Percentiles rank a stretch among this genome's conserved stretches.
These are phyloP conservation scores for Cyprinodon brontotheroides DNA, from an alignment of 2,113 vertebrate genomes.

Conservation along the genomic window DNA sequence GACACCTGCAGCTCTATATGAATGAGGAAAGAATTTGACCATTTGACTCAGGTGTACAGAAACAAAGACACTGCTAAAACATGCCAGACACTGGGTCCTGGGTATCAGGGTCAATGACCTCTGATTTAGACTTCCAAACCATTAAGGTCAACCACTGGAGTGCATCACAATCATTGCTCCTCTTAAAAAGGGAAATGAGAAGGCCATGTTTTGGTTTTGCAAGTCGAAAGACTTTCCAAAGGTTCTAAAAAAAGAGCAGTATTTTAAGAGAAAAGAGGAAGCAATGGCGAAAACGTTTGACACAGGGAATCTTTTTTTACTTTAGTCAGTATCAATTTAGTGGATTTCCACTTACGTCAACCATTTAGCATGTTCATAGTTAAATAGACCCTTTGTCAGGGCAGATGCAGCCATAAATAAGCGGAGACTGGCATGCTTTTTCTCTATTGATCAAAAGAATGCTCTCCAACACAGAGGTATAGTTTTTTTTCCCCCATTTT, in stretches of 20 bases:
- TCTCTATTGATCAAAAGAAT: neutral
- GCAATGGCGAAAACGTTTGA: conserved; percentile 51
- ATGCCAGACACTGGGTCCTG: no score
- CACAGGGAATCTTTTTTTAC: conserved; percentile 50
- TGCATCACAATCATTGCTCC: conserved; percentile 24
- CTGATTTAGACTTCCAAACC: conserved; percentile 17
- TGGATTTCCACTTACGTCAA: conserved; percentile 33
- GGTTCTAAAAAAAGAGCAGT: conserved; percentile 59
- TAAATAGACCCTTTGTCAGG: conserved; percentile 1
- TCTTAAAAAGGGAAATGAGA: conserved; percentile 59
- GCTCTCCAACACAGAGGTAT: neutral
- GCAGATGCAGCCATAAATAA: neutral
- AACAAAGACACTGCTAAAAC: no score
- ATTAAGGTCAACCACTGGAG: conserved; percentile 26
- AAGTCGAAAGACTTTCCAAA: conserved; percentile 53
- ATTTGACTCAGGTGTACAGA: no score
- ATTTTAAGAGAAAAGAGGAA: conserved; percentile 52
- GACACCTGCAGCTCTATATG: no score
- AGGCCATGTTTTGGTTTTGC: conserved; percentile 59
- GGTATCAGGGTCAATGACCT: no score
- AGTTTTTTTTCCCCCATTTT: no score
- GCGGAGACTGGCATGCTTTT: neutral
- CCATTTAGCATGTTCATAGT: conserved; percentile 1
- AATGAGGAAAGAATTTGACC: no score
- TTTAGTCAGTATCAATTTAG: conserved; percentile 26